Conservation (phyloP, 2,113 vertebrate genomes). For the Phylloscopus whistleri region DNA sequence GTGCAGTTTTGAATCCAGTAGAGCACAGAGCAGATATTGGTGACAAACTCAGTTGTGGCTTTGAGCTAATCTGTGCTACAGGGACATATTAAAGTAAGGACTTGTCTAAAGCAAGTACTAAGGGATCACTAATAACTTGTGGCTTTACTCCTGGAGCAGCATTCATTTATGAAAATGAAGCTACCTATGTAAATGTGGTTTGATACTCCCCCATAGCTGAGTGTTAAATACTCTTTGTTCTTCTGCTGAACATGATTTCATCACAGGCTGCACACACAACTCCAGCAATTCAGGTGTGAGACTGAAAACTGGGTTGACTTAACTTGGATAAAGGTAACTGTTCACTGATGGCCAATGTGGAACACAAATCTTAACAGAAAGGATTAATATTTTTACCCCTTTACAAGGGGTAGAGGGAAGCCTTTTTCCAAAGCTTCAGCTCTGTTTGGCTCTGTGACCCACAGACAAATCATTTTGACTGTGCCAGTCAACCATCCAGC, state of each 20-base stretch:
- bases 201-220: neutral
- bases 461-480: neutral
- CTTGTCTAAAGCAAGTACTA: neutral
- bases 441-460: neutral
- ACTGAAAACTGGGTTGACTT: neutral
- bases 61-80: neutral
- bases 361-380: neutral
- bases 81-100: neutral
- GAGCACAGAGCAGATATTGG: neutral
- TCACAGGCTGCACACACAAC: neutral
- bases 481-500: neutral
- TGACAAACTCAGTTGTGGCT: neutral
- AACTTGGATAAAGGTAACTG: neutral
- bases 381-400: neutral
- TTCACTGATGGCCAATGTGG: neutral
- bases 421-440: neutral
- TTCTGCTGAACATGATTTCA: neutral
- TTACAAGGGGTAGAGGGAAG: neutral
- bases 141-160: neutral
- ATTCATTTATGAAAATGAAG: neutral
- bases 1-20: neutral
- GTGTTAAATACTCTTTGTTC: neutral
- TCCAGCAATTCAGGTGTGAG: neutral
- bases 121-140: neutral
- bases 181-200: neutral